Conservation (phyloP, 2,113 vertebrate species). For the Eulemur macaco region DNA sequence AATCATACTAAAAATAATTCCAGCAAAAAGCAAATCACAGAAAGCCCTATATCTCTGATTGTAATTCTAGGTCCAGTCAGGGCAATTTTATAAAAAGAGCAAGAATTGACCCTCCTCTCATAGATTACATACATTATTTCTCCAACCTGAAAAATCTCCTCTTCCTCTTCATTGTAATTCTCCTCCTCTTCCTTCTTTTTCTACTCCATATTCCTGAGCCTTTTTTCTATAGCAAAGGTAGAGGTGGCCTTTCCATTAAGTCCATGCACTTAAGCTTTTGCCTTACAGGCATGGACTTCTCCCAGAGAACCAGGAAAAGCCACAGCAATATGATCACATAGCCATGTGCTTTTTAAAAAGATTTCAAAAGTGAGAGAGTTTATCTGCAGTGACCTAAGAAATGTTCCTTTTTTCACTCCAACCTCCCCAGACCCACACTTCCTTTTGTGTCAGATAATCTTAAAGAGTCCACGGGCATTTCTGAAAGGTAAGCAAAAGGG, state of each 20-base stretch:
- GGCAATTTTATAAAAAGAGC: background rate
- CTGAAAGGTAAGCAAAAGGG: background rate
- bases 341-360: background rate
- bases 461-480: background rate
- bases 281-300: rapidly evolving
- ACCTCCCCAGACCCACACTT: background rate
- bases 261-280: rapidly evolving
- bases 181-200: background rate
- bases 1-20: background rate
- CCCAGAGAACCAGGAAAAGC: background rate
- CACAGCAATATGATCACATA: background rate
- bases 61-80: background rate
- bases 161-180: background rate
- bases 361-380: background rate
- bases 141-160: background rate
- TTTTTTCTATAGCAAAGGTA: background rate
- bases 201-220: background rate
- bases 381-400: background rate
- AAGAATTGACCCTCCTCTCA: background rate
- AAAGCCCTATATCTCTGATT: background rate
- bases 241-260: background rate
- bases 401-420: background rate
- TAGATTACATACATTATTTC: background rate
- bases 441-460: background rate
- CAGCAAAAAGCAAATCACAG: background rate